Base-by-base conservation (phyloP, 2,113 vertebrate species). In the Urocolius indicus region DNA sequence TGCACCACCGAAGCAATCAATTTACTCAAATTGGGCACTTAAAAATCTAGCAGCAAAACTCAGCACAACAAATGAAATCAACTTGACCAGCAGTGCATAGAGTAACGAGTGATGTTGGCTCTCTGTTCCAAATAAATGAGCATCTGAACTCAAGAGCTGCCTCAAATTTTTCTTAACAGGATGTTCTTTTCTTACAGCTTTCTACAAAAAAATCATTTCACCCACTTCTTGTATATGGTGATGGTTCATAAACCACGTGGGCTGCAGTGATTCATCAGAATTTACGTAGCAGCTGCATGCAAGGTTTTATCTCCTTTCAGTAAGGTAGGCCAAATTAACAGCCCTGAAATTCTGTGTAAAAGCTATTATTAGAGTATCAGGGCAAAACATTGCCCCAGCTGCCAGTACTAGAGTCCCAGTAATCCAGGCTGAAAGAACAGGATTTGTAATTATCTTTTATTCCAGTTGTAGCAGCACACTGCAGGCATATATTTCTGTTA, bases 261-360 rank as follows among this genome's bases (percentile, higher is more conserved):
- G 78, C 46, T 82, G 63, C 67, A 76, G 8, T 71, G 93, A 93
- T 66, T 95, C 72, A 93, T 79, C 68, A 77, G 32, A 83, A 95
- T 90, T 91, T 91, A 61, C 82, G 59, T 32, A 79, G 36, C 17
- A 71, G 59, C 20, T 94, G 17, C 49, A 36, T 74, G 38, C 34
- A 63, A 93, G 26, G 29, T 65, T 91, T 85, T 59, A 26, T 38
- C 55, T 77, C 36, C 34, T 79, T 66, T 66, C 38, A 83, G 5
- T 30, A 55, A 79, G 41, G 27, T 36, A 79, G 30, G 21, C 9
- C 19, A 90, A 8, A 9, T 67, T 73, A 91, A 73, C 23, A 93
- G 45, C 84, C 51, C 45, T 32, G 69, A 72, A 68, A 9, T 73
- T 55, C 48, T 51, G 3, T 67, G 7, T 67, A 29, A 86, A 84